Evolutionary conservation across 2,888 invertebrate species (phyloP).

Genomic region (Sericinus montela): DNA sequence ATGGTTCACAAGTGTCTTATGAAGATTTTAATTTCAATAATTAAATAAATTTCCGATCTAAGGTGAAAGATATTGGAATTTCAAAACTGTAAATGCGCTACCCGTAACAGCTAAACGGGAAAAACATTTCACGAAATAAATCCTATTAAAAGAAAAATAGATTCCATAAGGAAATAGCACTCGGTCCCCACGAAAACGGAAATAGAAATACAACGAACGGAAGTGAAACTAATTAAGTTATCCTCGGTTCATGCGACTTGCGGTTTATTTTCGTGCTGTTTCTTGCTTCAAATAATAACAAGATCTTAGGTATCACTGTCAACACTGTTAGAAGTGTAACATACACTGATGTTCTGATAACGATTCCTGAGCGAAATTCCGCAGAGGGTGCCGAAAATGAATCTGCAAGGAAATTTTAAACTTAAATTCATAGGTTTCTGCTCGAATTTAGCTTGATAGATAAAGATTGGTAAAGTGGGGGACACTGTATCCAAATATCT

Average conservation of each 20-base stretch:
- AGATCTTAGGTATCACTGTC: slow-evolving; percentile 62
- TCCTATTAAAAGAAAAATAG: slow-evolving; percentile 72
- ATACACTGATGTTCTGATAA: slow-evolving; percentile 63
- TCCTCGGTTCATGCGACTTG: slow-evolving; percentile 64
- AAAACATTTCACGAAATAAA: slow-evolving; percentile 57
- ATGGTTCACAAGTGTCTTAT: no score
- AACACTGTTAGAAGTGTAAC: slow-evolving; percentile 59
- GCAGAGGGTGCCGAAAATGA: slow-evolving; percentile 41
- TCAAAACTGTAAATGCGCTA: slow-evolving; percentile 51
- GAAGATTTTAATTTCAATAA: no score
- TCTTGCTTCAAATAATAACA: slow-evolving; percentile 62
- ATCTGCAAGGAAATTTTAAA: slow-evolving; percentile 30
- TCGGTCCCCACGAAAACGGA: slow-evolving; percentile 67
- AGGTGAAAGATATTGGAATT: slow-evolving; percentile 44
- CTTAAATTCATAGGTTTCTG: slow-evolving; percentile 31
- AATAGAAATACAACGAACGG: slow-evolving; percentile 75
- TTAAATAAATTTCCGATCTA: slow-evolving; percentile 22
- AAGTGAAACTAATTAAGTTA: slow-evolving; percentile 78
- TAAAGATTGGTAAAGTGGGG: slow-evolving; percentile 46
- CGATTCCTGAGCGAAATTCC: slow-evolving; percentile 57
- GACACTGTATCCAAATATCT: slow-evolving; percentile 67
- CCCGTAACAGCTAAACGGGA: slow-evolving; percentile 33
- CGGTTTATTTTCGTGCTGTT: slow-evolving; percentile 71
- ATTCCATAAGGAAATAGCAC: slow-evolving; percentile 63
- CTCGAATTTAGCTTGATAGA: slow-evolving; percentile 35